Percentiles rank a stretch among this genome's conserved stretches.
Evolutionary conservation across 2,888 invertebrate genomes (phyloP).

Genomic region (Rotaria sp.): DNA sequence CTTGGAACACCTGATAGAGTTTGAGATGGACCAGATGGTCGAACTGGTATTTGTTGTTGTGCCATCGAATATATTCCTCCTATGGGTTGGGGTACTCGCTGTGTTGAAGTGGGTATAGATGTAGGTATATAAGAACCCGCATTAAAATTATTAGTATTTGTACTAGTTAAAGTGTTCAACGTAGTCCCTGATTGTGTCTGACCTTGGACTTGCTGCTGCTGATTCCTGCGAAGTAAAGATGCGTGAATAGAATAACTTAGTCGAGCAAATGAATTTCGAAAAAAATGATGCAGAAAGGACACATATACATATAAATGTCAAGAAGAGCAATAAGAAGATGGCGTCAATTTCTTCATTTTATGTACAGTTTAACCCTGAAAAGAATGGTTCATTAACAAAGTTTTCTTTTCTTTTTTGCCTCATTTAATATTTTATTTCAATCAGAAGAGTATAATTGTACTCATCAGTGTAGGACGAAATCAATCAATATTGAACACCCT

Average conservation of each 20-base stretch:
- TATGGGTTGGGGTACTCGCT: neutral
- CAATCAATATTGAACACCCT: neutral
- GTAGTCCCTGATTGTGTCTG: neutral
- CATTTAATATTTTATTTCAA: neutral
- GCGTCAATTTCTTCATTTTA: neutral
- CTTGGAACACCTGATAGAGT: neutral
- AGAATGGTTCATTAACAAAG: neutral
- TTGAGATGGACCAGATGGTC: neutral
- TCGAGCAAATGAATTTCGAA: neutral
- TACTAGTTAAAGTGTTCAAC: neutral
- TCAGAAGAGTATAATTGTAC: neutral
- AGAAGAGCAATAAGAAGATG: neutral
- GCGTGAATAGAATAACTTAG: neutral
- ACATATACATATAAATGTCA: neutral
- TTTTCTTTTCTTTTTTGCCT: neutral
- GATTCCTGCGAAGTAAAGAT: neutral
- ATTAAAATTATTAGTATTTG: neutral
- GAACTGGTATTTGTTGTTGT: neutral
- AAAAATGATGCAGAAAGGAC: neutral
- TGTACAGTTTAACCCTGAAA: neutral
- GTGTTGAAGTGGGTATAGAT: neutral
- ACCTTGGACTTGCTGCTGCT: neutral
- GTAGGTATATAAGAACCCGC: neutral
- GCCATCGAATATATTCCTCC: neutral
- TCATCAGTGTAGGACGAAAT: neutral